Base-by-base conservation (phyloP, 2,113 vertebrate genomes). In the Xenopus borealis region DNA sequence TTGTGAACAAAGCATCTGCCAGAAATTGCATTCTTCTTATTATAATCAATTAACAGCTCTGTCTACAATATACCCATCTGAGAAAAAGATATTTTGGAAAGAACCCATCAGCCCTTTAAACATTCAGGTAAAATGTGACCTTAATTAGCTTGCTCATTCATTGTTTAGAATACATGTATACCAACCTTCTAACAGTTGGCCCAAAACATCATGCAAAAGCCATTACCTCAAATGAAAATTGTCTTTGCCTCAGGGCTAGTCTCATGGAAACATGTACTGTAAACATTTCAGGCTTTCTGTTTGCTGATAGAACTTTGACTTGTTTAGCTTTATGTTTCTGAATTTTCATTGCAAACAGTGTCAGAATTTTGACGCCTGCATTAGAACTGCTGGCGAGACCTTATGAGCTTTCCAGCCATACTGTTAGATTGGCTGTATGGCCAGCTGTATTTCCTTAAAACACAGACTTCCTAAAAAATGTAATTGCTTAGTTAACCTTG, bases 301-400 rank as follows among this genome's bases (percentile, higher is more conserved):
- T 85, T 85, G 83, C 84, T 86, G 85, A 85, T 81, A 85, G 85
- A 83, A 79, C 66, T 80, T 76, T 84, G 79, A 83, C 73, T 75
- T 84, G 53, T 80, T 88, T 82, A 82, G 82, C 82, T 69, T 68
- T 52, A 68, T 75, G 62, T 68, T 27, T 75, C 72, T 75, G 66
- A 55, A 62, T 69, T 68, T 75, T 53, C 11, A 69, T 50, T 69
- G 57, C 65, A 75, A 75, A 75, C 57, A 62, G 27, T 69, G 72
- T 75, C 72, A 75, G 53, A 59, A 10, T 69, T 67, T 75, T 75
- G 72, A 75, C 65, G 47, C 23, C 23, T 75, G 50, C 23, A 62
- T 62, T 62, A 52, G 40, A 68, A 75, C 64, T 67, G 47, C 45
- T 52, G 17, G 33, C n/a, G 55, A 69, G 66, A 69, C 46, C 73